phyloP scores from a whole-genome alignment of 2,888 invertebrate genomes.

The Cartodere bifasciata region DNA sequence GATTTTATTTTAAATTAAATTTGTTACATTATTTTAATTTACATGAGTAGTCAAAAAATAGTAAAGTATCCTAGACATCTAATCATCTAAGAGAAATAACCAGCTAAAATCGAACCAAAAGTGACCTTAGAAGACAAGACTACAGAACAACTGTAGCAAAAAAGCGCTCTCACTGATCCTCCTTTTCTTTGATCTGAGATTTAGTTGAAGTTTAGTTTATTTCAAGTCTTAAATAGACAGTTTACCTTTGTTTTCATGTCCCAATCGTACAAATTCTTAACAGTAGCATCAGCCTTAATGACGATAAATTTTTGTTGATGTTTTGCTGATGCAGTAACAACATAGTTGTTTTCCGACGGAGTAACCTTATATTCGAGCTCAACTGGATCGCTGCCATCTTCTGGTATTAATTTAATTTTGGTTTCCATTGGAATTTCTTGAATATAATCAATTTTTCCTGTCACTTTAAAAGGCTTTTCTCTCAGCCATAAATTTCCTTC shows the following conservation, averaged over 20 bases:
- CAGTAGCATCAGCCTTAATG: constrained; percentile 29
- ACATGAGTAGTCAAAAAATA: too few species aligned
- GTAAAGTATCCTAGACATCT: too few species aligned
- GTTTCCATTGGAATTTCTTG: constrained; percentile 33
- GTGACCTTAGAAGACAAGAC: too few species aligned
- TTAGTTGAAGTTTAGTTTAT: too few species aligned
- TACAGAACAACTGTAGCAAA: too few species aligned
- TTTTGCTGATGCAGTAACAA: constrained; percentile 26
- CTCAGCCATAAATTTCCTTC: constrained; percentile 35
- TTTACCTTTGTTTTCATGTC: constrained; percentile 33
- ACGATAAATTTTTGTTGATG: constrained; percentile 7
- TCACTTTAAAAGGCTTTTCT: constrained; percentile 32
- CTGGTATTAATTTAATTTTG: constrained; percentile 34
- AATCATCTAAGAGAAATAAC: too few species aligned
- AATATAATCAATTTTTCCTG: constrained; percentile 33
- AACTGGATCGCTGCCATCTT: constrained; percentile 30
- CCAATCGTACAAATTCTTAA: constrained; percentile 32
- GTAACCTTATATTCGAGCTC: constrained; percentile 29
- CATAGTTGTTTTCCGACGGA: constrained; percentile 25
- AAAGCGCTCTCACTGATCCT: too few species aligned
- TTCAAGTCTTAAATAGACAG: too few species aligned
- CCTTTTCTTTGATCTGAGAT: too few species aligned
- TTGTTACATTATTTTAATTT: too few species aligned
- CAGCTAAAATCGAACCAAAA: too few species aligned
- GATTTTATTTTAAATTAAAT: too few species aligned